These are phyloP conservation scores for Mallotus villosus DNA, from an alignment of 2,797 vertebrate genomes.

Conservation along the genomic window DNA sequence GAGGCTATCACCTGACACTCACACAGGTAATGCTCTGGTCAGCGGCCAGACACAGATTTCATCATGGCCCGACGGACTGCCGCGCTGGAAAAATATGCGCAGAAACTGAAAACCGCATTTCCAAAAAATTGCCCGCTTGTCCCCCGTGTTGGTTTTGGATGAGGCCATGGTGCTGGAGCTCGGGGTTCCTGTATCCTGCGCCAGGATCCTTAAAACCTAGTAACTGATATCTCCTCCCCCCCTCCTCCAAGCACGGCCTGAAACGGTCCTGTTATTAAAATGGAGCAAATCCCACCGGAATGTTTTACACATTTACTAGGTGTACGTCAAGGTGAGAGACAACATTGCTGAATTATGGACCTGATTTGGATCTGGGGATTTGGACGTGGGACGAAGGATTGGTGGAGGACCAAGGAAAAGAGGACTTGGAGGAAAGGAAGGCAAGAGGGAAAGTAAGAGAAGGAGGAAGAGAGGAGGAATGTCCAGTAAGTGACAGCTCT, in stretches of 20 bases:
- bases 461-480: not conserved
- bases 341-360: slow-evolving; percentile 76
- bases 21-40: slow-evolving; percentile 71
- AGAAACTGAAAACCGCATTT: slow-evolving; percentile 76
- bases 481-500: slow-evolving; percentile 56
- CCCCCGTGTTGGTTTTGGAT: slow-evolving; percentile 79
- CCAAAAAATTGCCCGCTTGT: slow-evolving; percentile 67
- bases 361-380: slow-evolving; percentile 69
- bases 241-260: slow-evolving; percentile 40
- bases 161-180: slow-evolving; percentile 53
- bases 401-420: slow-evolving; percentile 22
- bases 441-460: slow-evolving; percentile 15
- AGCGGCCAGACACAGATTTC: slow-evolving; percentile 65
- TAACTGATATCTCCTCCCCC: slow-evolving; percentile 73
- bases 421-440: slow-evolving; percentile 28
- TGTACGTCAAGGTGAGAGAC: slow-evolving; percentile 80
- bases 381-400: slow-evolving; percentile 39
- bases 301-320: slow-evolving; percentile 80
- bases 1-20: slow-evolving; percentile 75
- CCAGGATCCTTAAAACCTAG: slow-evolving; percentile 76
- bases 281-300: slow-evolving; percentile 73
- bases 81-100: slow-evolving; percentile 70
- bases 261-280: slow-evolving; percentile 77
- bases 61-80: slow-evolving; percentile 56
- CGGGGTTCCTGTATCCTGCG: slow-evolving; percentile 61